These are phyloP conservation scores for Pararge aegeria DNA, from an alignment of 1,140 invertebrate species.

Conservation along the genomic window DNA sequence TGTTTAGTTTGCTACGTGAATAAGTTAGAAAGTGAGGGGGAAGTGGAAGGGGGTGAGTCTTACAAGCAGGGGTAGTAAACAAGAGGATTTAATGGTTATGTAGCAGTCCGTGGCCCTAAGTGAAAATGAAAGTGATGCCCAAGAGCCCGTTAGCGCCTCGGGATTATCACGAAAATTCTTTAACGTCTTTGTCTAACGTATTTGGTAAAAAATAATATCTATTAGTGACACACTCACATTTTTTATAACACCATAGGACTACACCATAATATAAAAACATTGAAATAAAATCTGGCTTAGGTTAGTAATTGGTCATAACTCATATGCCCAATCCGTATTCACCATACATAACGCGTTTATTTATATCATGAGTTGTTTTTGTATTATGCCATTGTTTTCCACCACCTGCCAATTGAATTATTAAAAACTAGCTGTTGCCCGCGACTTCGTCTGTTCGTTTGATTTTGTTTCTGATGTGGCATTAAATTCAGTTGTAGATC, in stretches of 20 bases:
- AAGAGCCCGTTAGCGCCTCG: conserved; percentile 48
- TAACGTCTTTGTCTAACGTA: conserved; percentile 26
- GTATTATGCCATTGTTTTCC: no score
- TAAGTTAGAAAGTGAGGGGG: conserved; percentile 48
- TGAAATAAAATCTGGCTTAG: no score
- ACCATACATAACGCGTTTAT: no score
- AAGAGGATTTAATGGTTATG: conserved; percentile 67
- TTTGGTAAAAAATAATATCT: not conserved
- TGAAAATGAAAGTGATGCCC: conserved; percentile 71
- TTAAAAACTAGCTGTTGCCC: no score
- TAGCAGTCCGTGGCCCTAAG: conserved; percentile 55
- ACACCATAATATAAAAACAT: no score
- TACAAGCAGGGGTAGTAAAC: conserved; percentile 54
- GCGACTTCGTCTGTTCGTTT: no score
- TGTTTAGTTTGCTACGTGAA: conserved; percentile 52
- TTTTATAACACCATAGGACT: not conserved
- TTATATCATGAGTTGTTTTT: no score
- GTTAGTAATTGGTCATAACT: no score
- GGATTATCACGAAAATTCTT: conserved; percentile 54
- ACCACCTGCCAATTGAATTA: no score
- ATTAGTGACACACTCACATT: conserved; percentile 5
- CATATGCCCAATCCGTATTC: no score
- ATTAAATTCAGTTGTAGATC: no score
- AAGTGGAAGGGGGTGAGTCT: conserved; percentile 18
- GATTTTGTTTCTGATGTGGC: no score